These are phyloP conservation scores for Nemotelus nigrinus DNA, from an alignment of 2,888 invertebrate genomes.

Conservation along the genomic window DNA sequence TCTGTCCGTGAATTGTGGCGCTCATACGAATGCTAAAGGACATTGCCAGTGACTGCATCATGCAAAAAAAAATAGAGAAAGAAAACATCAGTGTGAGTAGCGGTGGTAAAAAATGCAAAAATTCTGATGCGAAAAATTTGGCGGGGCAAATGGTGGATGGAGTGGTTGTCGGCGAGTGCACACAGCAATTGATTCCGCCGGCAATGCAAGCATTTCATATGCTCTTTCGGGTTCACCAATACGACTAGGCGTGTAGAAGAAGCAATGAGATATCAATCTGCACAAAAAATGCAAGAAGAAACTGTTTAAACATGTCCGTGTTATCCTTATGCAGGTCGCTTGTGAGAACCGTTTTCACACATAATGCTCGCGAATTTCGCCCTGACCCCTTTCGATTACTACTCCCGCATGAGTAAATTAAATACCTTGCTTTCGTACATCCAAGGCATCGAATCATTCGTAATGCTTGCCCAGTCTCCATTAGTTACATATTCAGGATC, in stretches of 20 bases:
- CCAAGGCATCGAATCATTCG: constrained; percentile 27
- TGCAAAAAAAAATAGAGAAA: neutral
- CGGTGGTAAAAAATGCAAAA: constrained; percentile 31
- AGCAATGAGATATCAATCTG: constrained; percentile 33
- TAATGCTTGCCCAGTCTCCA: neutral
- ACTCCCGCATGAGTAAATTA: neutral
- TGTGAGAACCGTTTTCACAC: neutral
- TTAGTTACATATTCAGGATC: constrained; percentile 10
- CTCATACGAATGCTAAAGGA: constrained; percentile 16
- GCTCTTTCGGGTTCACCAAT: neutral
- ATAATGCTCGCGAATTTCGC: constrained; percentile 4
- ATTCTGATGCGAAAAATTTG: constrained; percentile 1
- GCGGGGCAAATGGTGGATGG: constrained; percentile 14
- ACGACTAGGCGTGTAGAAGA: neutral
- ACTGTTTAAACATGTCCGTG: constrained; percentile 30
- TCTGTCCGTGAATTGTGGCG: constrained; percentile 1
- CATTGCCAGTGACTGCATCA: constrained; percentile 7
- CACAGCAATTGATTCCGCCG: constrained; percentile 40
- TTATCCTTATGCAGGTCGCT: constrained; percentile 9
- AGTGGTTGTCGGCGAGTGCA: constrained; percentile 23
- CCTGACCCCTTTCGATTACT: neutral
- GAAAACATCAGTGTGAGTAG: constrained; percentile 1
- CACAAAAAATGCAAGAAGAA: constrained; percentile 20
- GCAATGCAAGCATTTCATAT: constrained; percentile 3
- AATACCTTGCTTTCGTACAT: constrained; percentile 11